Conservation (phyloP, 1,140 invertebrate genomes). For the Euwallacea similis region DNA sequence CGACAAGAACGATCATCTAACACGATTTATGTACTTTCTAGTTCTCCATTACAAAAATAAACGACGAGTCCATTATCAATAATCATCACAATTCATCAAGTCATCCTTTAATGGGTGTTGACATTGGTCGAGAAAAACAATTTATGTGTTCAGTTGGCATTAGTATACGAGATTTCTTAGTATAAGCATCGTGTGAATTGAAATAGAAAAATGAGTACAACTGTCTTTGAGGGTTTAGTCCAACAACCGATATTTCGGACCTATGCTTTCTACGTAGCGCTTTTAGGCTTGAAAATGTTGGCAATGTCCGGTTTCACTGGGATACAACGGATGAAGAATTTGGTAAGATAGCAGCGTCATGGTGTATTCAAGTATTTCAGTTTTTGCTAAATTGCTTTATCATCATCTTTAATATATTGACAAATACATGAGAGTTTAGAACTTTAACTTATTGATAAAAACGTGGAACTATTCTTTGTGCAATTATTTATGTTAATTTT, state of each 20-base stretch:
- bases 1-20: too few relatives aligned
- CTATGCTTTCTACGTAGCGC: conserved; percentile 61
- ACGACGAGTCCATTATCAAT: too few relatives aligned
- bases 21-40: too few relatives aligned
- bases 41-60: too few relatives aligned
- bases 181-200: too few relatives aligned
- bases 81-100: too few relatives aligned
- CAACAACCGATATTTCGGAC: conserved; percentile 57
- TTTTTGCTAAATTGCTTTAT: neutral
- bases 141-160: too few relatives aligned
- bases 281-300: conserved; percentile 65
- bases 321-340: conserved; percentile 39
- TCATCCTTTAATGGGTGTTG: too few relatives aligned
- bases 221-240: conserved; percentile 11
- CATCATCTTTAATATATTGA: neutral
- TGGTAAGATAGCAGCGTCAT: neutral
- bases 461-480: neutral
- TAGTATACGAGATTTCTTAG: too few relatives aligned
- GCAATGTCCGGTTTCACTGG: conserved; percentile 61
- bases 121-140: too few relatives aligned
- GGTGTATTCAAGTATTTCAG: neutral
- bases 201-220: conserved; percentile 33
- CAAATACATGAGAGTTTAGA: neutral
- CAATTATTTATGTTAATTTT: neutral
- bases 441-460: neutral